These are phyloP conservation scores for Drosophila peninsularis DNA, from an alignment of 2,888 invertebrate species.

Conservation along the genomic window DNA sequence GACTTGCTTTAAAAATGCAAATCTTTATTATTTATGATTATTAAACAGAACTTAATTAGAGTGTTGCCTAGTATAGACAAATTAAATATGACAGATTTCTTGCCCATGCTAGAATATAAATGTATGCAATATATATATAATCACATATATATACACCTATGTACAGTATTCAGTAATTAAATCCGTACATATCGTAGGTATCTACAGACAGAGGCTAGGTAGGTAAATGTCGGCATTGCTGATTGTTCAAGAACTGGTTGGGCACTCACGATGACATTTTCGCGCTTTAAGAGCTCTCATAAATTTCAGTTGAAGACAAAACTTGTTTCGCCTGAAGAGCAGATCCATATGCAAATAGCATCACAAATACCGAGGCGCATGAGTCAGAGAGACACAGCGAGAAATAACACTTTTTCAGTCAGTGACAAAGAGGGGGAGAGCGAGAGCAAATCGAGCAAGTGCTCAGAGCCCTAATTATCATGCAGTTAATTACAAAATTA, in stretches of 20 bases:
- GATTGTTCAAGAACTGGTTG: slow-evolving; percentile 16
- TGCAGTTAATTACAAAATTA: slow-evolving; percentile 30
- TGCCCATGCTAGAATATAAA: neutral
- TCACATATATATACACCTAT: neutral
- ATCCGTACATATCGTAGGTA: neutral
- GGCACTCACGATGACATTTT: slow-evolving; percentile 38
- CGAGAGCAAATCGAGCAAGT: neutral
- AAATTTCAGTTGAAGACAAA: slow-evolving; percentile 56
- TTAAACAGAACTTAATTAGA: neutral
- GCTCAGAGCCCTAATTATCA: slow-evolving; percentile 26
- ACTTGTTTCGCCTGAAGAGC: slow-evolving; percentile 39
- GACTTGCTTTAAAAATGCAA: neutral
- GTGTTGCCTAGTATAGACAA: neutral
- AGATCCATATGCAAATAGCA: slow-evolving; percentile 61
- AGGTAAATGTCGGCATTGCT: slow-evolving; percentile 2
- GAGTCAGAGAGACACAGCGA: slow-evolving; percentile 37
- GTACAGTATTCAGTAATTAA: neutral
- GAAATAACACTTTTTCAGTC: slow-evolving; percentile 13
- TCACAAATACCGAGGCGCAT: slow-evolving; percentile 16
- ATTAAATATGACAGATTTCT: neutral
- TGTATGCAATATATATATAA: neutral
- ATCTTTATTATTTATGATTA: slow-evolving; percentile 2
- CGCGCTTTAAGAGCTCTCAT: slow-evolving; percentile 42
- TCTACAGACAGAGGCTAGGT: neutral
- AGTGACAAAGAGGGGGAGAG: neutral